phyloP scores from a whole-genome alignment of 2,113 vertebrate genomes.

The Anhinga rufa region DNA sequence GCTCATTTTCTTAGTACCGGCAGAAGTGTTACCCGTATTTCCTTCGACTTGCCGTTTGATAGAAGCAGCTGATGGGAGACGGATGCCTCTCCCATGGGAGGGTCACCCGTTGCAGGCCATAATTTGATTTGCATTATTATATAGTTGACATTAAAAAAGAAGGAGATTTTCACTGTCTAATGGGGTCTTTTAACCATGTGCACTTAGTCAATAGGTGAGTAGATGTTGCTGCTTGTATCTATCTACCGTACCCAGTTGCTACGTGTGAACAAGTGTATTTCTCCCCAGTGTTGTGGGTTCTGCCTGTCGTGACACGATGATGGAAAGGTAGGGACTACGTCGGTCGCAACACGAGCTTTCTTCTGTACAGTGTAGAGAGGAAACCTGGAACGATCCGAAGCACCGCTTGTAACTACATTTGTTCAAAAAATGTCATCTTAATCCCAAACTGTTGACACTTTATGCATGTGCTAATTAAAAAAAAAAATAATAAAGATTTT shows the following conservation, averaged over 20 bases:
- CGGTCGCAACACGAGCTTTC: constrained; percentile 1
- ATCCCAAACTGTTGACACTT: constrained; percentile 69
- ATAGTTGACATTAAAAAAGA: background rate
- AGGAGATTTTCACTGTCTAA: background rate
- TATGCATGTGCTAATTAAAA: constrained; percentile 70
- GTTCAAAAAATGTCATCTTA: constrained; percentile 53
- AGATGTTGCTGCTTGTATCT: constrained; percentile 68
- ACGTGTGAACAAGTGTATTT: constrained; percentile 61
- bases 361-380: constrained; percentile 39
- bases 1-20: background rate
- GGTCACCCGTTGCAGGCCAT: background rate
- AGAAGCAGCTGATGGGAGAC: background rate
- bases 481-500: constrained; percentile 63
- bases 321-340: background rate
- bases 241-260: constrained; percentile 56
- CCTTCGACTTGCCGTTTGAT: background rate
- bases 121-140: background rate
- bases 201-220: constrained; percentile 65
- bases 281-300: constrained; percentile 52
- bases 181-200: constrained; percentile 43
- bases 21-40: background rate
- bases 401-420: constrained; percentile 58
- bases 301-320: constrained; percentile 30
- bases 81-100: background rate
- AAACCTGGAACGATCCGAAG: background rate